Evolutionary conservation across 2,797 vertebrate genomes (phyloP).

Genomic region (Phataginus tricuspis): DNA sequence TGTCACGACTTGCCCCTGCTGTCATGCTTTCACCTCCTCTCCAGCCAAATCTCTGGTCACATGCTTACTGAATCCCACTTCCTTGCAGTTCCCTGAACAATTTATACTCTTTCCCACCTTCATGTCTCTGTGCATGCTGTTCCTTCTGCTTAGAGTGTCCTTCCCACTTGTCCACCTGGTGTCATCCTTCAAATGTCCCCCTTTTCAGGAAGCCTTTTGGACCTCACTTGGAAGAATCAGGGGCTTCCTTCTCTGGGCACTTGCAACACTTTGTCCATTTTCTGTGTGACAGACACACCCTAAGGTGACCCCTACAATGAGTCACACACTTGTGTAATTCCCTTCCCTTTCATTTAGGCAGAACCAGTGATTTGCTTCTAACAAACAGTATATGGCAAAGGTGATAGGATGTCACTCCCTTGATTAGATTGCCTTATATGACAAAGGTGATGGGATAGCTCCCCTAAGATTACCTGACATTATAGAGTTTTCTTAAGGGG

Average conservation of each 20-base stretch:
- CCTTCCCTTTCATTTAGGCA: neutral
- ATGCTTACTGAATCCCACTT: neutral
- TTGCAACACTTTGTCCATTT: neutral
- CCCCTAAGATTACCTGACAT: neutral
- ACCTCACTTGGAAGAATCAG: neutral
- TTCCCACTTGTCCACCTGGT: neutral
- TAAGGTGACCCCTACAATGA: neutral
- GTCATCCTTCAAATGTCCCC: neutral
- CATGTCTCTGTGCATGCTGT: neutral
- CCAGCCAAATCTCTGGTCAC: neutral
- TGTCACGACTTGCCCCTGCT: too few relatives aligned
- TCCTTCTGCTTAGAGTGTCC: neutral
- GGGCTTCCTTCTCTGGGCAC: neutral
- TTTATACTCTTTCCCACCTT: neutral
- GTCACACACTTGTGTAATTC: neutral
- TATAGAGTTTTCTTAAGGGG: neutral
- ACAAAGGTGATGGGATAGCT: neutral
- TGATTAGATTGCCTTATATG: neutral
- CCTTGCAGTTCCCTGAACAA: neutral
- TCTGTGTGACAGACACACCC: neutral
- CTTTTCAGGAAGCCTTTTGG: neutral
- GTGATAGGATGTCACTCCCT: too few relatives aligned
- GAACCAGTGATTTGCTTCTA: neutral
- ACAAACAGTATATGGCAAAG: neutral
- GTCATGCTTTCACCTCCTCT: neutral